Evolutionary conservation across 1,140 invertebrate species (phyloP).

Genomic region (Drosophila subpulchrella): DNA sequence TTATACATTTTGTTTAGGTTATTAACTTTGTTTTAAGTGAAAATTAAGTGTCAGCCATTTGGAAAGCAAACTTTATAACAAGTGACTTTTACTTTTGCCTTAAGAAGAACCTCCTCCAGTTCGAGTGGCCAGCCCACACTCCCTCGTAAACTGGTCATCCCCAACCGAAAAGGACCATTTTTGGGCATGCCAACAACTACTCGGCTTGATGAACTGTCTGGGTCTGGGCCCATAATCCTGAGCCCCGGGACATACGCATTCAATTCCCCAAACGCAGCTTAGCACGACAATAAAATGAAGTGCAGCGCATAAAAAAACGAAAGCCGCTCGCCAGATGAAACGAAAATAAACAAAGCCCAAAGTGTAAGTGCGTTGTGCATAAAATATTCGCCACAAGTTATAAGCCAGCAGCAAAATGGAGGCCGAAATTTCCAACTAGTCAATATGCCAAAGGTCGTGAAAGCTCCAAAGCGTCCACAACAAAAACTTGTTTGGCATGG

Average conservation of each 20-base stretch:
- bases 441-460: slow-evolving; percentile 73
- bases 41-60: not conserved
- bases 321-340: slow-evolving; percentile 36
- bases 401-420: slow-evolving; percentile 74
- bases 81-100: not conserved
- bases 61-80: not conserved
- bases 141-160: slow-evolving; percentile 7
- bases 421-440: slow-evolving; percentile 66
- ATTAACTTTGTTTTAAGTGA: too few relatives aligned
- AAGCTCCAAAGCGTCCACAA: slow-evolving; percentile 21
- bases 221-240: slow-evolving; percentile 26
- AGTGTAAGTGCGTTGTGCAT: slow-evolving; percentile 72
- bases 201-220: slow-evolving; percentile 74
- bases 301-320: slow-evolving; percentile 66
- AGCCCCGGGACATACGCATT: slow-evolving; percentile 76
- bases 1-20: too few relatives aligned
- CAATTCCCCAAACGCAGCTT: slow-evolving; percentile 79
- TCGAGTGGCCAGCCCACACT: not conserved
- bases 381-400: slow-evolving; percentile 74
- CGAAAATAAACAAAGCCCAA: slow-evolving; percentile 33
- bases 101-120: not conserved
- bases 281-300: slow-evolving; percentile 79
- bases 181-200: slow-evolving; percentile 36
- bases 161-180: slow-evolving; percentile 1
- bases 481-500: slow-evolving; percentile 9